phyloP scores from a whole-genome alignment of 1,140 invertebrate species.

The Bombus sylvicola region DNA sequence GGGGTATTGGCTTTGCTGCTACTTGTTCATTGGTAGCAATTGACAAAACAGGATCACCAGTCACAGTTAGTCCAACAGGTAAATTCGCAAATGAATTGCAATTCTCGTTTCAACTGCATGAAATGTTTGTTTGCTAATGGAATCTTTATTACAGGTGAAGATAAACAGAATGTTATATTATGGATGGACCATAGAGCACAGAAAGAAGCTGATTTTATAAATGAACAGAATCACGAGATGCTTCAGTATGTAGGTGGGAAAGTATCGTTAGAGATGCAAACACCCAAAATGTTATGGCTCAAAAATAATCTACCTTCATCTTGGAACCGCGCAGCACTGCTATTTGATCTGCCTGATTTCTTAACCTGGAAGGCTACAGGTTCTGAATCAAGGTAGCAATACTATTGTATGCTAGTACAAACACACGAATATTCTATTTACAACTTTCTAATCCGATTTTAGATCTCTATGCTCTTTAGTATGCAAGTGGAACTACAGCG shows the following conservation, averaged over 20 bases:
- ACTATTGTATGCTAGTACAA: conserved; percentile 16
- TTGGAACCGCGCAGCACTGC: conserved; percentile 88
- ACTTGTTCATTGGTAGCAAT: conserved; percentile 96
- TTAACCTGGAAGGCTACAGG: conserved; percentile 96
- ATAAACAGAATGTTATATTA: conserved; percentile 94
- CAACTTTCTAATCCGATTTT: conserved; percentile 56
- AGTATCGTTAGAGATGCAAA: conserved; percentile 97
- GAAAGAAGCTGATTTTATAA: conserved; percentile 92
- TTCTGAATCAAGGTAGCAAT: conserved; percentile 85
- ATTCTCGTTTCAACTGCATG: not conserved
- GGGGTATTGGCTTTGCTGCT: conserved; percentile 97
- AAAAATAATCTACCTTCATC: conserved; percentile 89
- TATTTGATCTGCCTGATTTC: conserved; percentile 97
- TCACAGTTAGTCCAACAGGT: conserved; percentile 90
- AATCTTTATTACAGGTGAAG: conserved; percentile 79
- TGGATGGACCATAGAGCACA: conserved; percentile 98
- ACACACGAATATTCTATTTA: not conserved
- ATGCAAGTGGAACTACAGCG: conserved; percentile 97
- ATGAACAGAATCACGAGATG: conserved; percentile 89
- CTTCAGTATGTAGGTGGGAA: conserved; percentile 94
- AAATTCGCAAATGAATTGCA: conserved; percentile 46
- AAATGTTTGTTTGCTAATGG: not conserved
- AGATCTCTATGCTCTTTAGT: conserved; percentile 95
- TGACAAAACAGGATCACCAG: conserved; percentile 87
- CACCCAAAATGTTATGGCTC: conserved; percentile 97